Percentiles rank a stretch among this genome's conserved stretches.
phyloP scores from a whole-genome alignment of 2,888 invertebrate genomes.

The Erannis defoliaria region DNA sequence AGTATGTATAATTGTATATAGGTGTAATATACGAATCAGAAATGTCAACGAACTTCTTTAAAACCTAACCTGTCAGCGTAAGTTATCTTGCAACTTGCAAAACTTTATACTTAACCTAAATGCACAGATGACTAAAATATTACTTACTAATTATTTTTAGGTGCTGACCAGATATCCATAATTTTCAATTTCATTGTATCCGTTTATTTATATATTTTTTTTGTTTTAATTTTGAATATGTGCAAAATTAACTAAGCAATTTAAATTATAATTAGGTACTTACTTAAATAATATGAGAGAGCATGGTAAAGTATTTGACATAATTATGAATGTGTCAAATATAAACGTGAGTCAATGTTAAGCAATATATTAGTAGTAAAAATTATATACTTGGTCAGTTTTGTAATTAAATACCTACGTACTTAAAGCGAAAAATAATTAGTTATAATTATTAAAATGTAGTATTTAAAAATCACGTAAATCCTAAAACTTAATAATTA shows the following conservation, averaged over 20 bases:
- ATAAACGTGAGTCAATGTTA: conserved; percentile 67
- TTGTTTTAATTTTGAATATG: not conserved
- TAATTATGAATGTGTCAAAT: conserved; percentile 53
- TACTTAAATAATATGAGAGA: not conserved
- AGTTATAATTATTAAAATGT: not conserved
- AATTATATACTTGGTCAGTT: not conserved
- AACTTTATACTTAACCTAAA: too few species aligned
- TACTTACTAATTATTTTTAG: too few species aligned
- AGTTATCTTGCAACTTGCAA: too few species aligned
- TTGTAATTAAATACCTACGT: conserved; percentile 8
- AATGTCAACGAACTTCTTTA: too few species aligned
- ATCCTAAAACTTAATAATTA: not conserved
- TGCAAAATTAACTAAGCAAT: not conserved
- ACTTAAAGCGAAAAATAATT: conserved; percentile 3
- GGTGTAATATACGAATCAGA: too few species aligned
- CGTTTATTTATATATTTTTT: too few species aligned
- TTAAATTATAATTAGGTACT: not conserved
- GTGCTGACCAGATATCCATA: too few species aligned
- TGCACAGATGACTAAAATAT: too few species aligned
- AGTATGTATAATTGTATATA: too few species aligned
- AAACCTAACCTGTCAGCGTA: too few species aligned
- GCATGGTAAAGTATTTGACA: conserved; percentile 20
- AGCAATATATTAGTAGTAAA: conserved; percentile 59
- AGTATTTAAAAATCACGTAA: not conserved
- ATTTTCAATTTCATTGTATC: too few species aligned